Base-by-base conservation (phyloP, 2,797 vertebrate species). In the Harpagifer antarcticus region DNA sequence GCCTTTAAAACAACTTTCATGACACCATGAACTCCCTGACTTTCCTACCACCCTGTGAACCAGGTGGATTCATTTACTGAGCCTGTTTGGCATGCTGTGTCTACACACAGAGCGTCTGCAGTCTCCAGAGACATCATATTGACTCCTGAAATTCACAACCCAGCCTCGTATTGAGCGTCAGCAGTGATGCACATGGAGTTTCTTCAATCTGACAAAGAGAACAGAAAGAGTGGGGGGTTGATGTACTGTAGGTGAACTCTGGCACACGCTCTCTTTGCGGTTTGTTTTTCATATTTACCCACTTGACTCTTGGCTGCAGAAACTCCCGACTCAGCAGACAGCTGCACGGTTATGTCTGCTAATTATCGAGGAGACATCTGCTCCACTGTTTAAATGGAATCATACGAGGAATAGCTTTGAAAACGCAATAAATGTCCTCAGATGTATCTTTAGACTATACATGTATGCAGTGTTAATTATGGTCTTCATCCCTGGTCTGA, bases 211-310 rank as follows among this genome's bases (percentile, higher is more conserved):
- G 73, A 72, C 56, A 52, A 33, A 37, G n/a, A 27, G 23, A 69
- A 43, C 60, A 50, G 50, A 72, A 50, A 58, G 33, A 54, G 66
- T 43, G 61, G 52, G 33, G 66, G 44, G 70, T 45, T 52, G 58
- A 50, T 72, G 81, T 68, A 40, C 57, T 82, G 81, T 57, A 60
- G 75, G 72, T 90, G 89, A 93, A 91, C 90, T 90, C 83, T 90
- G 87, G 82, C 86, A 84, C 68, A 50, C 80, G 56, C 74, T 76
- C 40, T 55, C 47, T 56, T 68, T 77, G 78, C 70, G 79, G 77
- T 90, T 88, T 88, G 78, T 82, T 86, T 82, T 82, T 84, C 85
- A 81, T 84, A 77, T 83, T 87, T 86, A 84, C 83, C 67, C 74
- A 71, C 64, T 83, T 74, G 74, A 84, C 82, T 90, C 31, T 83